These are phyloP conservation scores for Lutjanus argentimaculatus DNA, from an alignment of 2,797 vertebrate genomes.

Conservation along the genomic window DNA sequence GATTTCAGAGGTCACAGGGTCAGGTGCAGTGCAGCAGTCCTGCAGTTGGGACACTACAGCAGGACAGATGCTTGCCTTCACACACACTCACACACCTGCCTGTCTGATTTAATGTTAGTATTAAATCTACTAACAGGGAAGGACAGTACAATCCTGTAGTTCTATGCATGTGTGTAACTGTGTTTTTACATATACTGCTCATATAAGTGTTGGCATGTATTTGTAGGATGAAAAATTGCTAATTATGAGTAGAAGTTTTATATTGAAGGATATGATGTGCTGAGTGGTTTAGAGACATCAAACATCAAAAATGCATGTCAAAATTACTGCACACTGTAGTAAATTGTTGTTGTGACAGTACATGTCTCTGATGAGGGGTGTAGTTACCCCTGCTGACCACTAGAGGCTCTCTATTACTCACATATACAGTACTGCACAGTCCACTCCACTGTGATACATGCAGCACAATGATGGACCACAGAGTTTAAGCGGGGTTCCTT, in stretches of 20 bases:
- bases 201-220: not conserved
- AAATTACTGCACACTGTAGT: not conserved
- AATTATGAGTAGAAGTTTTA: not conserved
- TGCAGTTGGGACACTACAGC: conserved; percentile 13
- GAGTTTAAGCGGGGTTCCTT: not conserved
- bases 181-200: not conserved
- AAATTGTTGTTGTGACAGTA: not conserved
- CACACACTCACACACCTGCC: not conserved
- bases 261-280: not conserved
- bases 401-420: conserved; percentile 78
- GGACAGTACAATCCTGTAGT: not conserved
- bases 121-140: not conserved
- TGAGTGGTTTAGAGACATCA: not conserved
- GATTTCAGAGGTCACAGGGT: conserved; percentile 22
- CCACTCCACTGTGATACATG: conserved; percentile 7
- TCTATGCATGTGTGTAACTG: not conserved
- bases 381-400: conserved; percentile 50
- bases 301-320: not conserved
- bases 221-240: not conserved
- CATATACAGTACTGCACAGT: conserved; percentile 36
- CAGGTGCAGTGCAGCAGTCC: conserved; percentile 11
- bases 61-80: not conserved
- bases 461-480: conserved; percentile 35
- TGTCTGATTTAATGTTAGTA: not conserved
- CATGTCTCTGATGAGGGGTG: not conserved